Conservation (phyloP, 1,140 invertebrate species). For the Ctenoplectra terminalis region DNA sequence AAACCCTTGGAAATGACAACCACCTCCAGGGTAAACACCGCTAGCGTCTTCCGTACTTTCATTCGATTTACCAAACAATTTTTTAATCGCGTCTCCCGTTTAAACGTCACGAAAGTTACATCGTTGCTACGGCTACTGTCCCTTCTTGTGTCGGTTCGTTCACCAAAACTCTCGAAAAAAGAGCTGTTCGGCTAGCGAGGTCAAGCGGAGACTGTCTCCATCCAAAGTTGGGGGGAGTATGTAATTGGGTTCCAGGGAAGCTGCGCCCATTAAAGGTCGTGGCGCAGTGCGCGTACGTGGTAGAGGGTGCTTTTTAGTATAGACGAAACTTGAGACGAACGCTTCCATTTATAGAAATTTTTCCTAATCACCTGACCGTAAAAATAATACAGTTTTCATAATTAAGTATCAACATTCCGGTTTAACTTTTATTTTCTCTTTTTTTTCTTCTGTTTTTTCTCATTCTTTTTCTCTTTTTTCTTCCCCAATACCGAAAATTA, state of each 20-base stretch:
- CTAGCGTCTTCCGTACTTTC: not conserved
- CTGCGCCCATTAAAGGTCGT: slow-evolving; percentile 72
- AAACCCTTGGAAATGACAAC: slow-evolving; percentile 13
- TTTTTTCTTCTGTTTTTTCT: too few relatives aligned
- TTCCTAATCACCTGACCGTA: not conserved
- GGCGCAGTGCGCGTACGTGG: slow-evolving; percentile 66
- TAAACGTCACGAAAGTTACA: not conserved
- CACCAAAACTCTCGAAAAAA: not conserved
- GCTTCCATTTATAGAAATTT: slow-evolving; percentile 20
- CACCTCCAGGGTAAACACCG: slow-evolving; percentile 34
- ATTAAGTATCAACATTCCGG: not conserved
- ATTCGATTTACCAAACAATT: not conserved
- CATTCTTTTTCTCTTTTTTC: too few relatives aligned
- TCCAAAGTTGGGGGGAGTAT: slow-evolving; percentile 44
- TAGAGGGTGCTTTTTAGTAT: slow-evolving; percentile 46
- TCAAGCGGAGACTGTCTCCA: slow-evolving; percentile 42
- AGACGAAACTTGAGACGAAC: slow-evolving; percentile 28
- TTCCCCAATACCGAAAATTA: not conserved
- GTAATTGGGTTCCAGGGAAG: slow-evolving; percentile 67
- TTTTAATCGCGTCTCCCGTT: not conserved
- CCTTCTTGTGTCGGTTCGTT: not conserved
- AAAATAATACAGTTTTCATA: not conserved
- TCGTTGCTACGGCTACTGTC: not conserved
- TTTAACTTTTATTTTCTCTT: not conserved
- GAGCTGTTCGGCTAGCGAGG: slow-evolving; percentile 1